Conservation (phyloP, 1,140 invertebrate species). For the Drosophila equinoxialis region DNA sequence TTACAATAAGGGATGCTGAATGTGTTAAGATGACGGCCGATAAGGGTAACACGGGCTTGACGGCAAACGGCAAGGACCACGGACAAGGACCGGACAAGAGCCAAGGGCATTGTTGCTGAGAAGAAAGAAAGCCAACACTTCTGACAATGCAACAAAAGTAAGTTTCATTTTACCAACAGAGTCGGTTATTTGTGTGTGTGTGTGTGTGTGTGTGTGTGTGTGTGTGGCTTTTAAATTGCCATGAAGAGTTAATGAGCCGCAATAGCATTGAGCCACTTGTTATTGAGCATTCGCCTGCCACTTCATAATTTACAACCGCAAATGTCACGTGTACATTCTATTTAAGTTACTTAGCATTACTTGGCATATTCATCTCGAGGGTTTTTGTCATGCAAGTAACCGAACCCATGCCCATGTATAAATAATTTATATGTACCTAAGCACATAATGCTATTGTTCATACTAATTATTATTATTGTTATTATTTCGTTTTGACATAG, state of each 20-base stretch:
- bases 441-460: conserved; percentile 1
- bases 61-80: background rate
- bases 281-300: conserved; percentile 47
- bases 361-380: conserved; percentile 61
- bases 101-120: conserved; percentile 16
- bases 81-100: background rate
- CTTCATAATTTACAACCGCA: conserved; percentile 65
- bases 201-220: background rate
- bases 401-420: conserved; percentile 34
- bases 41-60: conserved; percentile 5
- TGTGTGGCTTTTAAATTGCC: conserved; percentile 49
- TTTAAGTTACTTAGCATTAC: conserved; percentile 68
- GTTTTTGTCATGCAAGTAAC: conserved; percentile 27
- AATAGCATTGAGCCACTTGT: conserved; percentile 56
- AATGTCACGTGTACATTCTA: conserved; percentile 72
- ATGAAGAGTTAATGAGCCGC: conserved; percentile 75
- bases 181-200: no score
- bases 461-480: background rate
- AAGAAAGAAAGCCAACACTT: conserved; percentile 21
- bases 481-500: background rate
- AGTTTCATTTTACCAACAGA: conserved; percentile 19
- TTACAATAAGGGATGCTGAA: conserved; percentile 63
- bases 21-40: conserved; percentile 1
- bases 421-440: conserved; percentile 19
- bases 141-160: conserved; percentile 29